Evolutionary conservation across 2,888 invertebrate species (phyloP).

Genomic region (Lasiommata megera): DNA sequence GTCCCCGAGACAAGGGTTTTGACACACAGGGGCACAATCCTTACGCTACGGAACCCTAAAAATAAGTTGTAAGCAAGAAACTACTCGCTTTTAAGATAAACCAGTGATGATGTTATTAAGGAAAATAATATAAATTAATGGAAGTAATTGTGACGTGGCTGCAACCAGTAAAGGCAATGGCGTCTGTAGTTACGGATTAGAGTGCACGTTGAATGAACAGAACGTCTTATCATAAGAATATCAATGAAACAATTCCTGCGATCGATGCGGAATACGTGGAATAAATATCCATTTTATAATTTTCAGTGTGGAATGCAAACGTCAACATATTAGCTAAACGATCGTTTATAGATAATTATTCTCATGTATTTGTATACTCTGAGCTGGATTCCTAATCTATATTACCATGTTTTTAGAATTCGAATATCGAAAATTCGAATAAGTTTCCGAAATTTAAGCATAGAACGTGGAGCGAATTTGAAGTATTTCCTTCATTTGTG

Average conservation of each 20-base stretch:
- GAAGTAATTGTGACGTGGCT: constrained; percentile 17
- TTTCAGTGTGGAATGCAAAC: constrained; percentile 3
- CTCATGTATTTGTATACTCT: too few species aligned
- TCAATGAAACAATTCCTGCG: constrained; percentile 11
- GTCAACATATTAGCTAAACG: background rate
- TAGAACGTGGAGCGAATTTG: constrained; percentile 28
- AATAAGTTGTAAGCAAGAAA: too few species aligned
- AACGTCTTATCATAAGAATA: constrained; percentile 12
- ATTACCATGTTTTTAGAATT: constrained; percentile 1
- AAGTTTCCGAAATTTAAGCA: constrained; percentile 32
- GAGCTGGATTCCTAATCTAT: too few species aligned
- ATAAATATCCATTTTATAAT: background rate
- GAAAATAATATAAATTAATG: constrained; percentile 14
- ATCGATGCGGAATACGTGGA: constrained; percentile 5
- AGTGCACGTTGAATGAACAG: constrained; percentile 16
- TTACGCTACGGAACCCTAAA: too few species aligned
- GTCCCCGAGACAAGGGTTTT: too few species aligned
- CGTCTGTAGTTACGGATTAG: constrained; percentile 14
- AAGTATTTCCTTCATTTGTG: constrained; percentile 4
- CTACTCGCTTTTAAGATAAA: too few species aligned
- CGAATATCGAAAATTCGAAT: constrained; percentile 27
- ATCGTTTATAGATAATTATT: too few species aligned
- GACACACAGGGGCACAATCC: too few species aligned
- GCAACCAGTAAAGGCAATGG: constrained; percentile 20
- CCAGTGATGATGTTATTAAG: background rate